Evolutionary conservation across 2,113 vertebrate species (phyloP).

Genomic region (Podarcis cretensis): DNA sequence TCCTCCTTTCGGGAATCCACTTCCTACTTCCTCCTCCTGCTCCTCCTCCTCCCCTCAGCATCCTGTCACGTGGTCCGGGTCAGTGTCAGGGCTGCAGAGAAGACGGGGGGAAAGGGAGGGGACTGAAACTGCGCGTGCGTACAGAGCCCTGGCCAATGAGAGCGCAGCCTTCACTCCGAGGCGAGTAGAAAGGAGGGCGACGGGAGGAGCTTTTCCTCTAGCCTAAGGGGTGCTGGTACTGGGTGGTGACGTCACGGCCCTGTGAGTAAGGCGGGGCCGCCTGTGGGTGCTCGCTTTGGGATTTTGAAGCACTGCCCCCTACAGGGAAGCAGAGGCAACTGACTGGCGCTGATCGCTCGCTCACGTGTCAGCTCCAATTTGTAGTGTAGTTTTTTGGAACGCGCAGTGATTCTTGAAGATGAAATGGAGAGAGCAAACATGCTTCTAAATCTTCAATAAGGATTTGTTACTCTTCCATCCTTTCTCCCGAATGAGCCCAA

Average conservation of each 20-base stretch:
- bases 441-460: too few relatives aligned
- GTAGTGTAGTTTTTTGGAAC: too few relatives aligned
- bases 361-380: too few relatives aligned
- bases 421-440: too few relatives aligned
- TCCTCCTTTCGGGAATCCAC: not conserved
- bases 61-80: not conserved
- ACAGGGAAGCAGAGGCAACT: not conserved
- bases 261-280: not conserved
- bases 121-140: not conserved
- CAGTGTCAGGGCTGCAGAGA: too few relatives aligned
- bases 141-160: not conserved
- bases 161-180: not conserved
- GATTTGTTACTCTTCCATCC: too few relatives aligned
- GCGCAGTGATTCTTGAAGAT: too few relatives aligned
- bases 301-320: not conserved
- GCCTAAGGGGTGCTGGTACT: not conserved
- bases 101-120: too few relatives aligned
- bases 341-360: not conserved
- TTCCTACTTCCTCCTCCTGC: not conserved
- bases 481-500: too few relatives aligned
- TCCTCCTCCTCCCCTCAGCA: not conserved
- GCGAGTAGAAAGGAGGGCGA: too few relatives aligned
- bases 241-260: not conserved
- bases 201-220: not conserved
- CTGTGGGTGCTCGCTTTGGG: too few relatives aligned